Base-by-base conservation (phyloP, 2,888 invertebrate species). In the Polyploca ridens region DNA sequence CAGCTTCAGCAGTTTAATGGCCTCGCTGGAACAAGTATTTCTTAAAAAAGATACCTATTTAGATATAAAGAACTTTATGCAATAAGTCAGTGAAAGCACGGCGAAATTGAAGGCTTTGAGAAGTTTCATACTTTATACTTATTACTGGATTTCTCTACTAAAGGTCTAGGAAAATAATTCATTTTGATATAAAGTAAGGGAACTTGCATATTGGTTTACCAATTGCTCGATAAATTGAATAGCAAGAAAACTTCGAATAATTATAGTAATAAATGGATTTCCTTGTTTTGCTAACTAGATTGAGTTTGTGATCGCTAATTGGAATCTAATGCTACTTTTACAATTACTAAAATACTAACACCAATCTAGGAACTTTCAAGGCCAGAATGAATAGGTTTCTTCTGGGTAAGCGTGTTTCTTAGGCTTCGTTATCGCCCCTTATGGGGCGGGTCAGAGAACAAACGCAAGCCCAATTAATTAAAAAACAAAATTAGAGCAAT, bases 71-170 rank as follows among this genome's bases (percentile, higher is more conserved):
- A 76, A 75, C 77, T 82, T 81, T 85, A 85, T 83, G 86, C 85
- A 86, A 86, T 85, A 83, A 86, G 73, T 83, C 77, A 84, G 90
- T 88, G 91, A 90, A 90, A 91, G 90, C 84, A 68, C 59, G 16
- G 82, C 82, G 73, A 87, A 89, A 89, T 83, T 89, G 86, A 87
- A 86, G 88, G 87, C 85, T 81, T 78, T 72, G 80, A 69, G 74
- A 82, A 78, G 82, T 79, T 84, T 83, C 81, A 82, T 84, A 85
- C 83, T 86, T 88, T 82, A 87, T 84, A 84, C 82, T 82, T 84
- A 88, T 84, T 83, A 82, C 82, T 80, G 77, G 82, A 82, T 89
- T 89, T 88, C 89, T 86, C 88, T 77, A 76, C 73, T 79, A 83
- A 84, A 85, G 82, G 84, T 84, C 84, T 85, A 70, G 73, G 79